Percentiles rank a stretch among this genome's conserved stretches.
phyloP scores from a whole-genome alignment of 2,888 invertebrate genomes.

The Aporophyla lueneburgensis region DNA sequence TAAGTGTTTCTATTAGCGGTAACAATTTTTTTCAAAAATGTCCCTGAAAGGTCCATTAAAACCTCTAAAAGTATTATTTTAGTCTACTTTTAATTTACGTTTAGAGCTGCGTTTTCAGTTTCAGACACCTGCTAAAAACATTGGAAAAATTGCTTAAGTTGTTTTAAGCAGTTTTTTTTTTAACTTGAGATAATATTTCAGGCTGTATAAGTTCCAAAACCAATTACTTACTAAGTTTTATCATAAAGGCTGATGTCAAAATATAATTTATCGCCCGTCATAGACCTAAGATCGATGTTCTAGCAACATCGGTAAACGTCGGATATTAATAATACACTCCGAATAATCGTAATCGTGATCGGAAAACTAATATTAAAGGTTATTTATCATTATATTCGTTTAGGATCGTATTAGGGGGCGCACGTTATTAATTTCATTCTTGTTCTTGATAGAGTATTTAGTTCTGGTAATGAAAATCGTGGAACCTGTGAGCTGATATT shows the following conservation, averaged over 20 bases:
- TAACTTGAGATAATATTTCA: background rate
- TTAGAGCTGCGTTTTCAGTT: slow-evolving; percentile 15
- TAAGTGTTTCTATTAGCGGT: background rate
- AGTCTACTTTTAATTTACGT: slow-evolving; percentile 27
- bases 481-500: background rate
- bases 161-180: background rate
- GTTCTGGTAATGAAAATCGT: slow-evolving; percentile 5
- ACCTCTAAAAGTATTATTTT: slow-evolving; percentile 29
- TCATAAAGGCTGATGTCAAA: slow-evolving; percentile 20
- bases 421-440: background rate
- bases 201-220: background rate
- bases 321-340: slow-evolving; percentile 41
- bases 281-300: slow-evolving; percentile 39
- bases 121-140: slow-evolving; percentile 44
- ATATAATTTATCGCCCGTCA: slow-evolving; percentile 40
- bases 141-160: background rate
- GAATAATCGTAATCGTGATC: slow-evolving; percentile 4
- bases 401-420: background rate
- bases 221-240: slow-evolving; percentile 28
- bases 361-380: slow-evolving; percentile 9
- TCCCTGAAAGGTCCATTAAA: slow-evolving; percentile 10
- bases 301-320: slow-evolving; percentile 21
- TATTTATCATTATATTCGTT: slow-evolving; percentile 8
- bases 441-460: slow-evolving; percentile 1
- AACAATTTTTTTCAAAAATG: background rate